phyloP scores from a whole-genome alignment of 2,797 vertebrate species.

The Garrulus glandarius region DNA sequence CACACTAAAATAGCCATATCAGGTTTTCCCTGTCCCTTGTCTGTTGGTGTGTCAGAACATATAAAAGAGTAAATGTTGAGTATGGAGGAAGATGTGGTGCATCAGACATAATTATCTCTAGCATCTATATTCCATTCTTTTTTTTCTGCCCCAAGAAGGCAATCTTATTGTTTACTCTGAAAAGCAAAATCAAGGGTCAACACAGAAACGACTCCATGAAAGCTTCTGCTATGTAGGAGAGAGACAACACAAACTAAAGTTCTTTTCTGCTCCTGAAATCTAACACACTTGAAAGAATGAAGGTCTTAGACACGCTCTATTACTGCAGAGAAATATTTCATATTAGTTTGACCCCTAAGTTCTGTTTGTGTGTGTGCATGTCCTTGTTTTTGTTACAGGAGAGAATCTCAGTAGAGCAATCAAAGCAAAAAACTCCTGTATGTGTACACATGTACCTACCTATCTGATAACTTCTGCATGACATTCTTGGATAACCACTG shows the following conservation, averaged over 20 bases:
- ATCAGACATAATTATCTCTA: not conserved
- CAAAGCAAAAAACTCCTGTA: not conserved
- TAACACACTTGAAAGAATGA: slow-evolving; percentile 17
- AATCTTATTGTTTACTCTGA: slow-evolving; percentile 2
- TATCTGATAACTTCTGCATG: not conserved
- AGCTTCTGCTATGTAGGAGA: not conserved
- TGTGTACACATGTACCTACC: not conserved
- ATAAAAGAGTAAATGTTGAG: not conserved
- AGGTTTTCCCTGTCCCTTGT: not conserved
- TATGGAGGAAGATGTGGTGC: not conserved
- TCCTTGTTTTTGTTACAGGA: not conserved
- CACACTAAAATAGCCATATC: not conserved
- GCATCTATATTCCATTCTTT: not conserved
- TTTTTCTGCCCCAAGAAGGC: not conserved
- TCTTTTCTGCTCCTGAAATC: not conserved
- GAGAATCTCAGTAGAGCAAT: not conserved
- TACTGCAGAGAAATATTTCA: not conserved
- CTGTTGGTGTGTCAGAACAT: not conserved
- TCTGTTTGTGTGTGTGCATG: not conserved
- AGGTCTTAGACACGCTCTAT: not conserved
- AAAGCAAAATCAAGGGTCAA: slow-evolving; percentile 7
- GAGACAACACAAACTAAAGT: not conserved
- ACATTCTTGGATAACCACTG: not conserved
- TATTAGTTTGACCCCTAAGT: not conserved
- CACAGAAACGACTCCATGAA: not conserved